Conservation (phyloP, 2,888 invertebrate genomes). For the Schizotus pectinicornis region DNA sequence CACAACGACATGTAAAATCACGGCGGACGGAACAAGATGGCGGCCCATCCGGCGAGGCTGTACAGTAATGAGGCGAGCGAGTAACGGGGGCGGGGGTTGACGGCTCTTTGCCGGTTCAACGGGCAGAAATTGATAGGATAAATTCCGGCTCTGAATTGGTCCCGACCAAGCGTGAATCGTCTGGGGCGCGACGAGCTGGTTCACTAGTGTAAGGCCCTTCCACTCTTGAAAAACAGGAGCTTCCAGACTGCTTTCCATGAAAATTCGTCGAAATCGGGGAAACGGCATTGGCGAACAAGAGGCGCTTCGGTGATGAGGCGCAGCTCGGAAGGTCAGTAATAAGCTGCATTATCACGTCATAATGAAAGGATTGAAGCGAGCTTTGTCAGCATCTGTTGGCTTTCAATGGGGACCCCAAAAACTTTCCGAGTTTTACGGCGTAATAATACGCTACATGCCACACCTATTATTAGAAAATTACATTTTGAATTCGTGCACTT, state of each 20-base stretch:
- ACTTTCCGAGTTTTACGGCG: constrained; percentile 21
- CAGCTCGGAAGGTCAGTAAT: neutral
- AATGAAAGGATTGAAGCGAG: neutral
- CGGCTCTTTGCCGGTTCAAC: constrained; percentile 66
- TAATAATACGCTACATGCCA: constrained; percentile 29
- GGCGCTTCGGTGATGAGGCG: neutral
- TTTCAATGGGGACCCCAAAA: constrained; percentile 7
- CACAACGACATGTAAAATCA: constrained; percentile 57
- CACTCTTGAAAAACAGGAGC: no score
- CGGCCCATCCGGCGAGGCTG: constrained; percentile 51
- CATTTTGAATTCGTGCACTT: constrained; percentile 39
- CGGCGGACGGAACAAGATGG: constrained; percentile 56
- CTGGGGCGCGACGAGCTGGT: constrained; percentile 39
- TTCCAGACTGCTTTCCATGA: no score
- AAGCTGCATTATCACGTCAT: neutral
- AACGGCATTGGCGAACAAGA: no score
- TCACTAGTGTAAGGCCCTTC: no score
- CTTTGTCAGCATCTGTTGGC: constrained; percentile 4
- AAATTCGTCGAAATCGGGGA: neutral
- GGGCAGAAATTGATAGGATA: constrained; percentile 70
- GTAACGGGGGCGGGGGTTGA: constrained; percentile 37
- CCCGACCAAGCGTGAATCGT: constrained; percentile 64
- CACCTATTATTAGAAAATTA: constrained; percentile 36
- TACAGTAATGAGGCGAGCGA: constrained; percentile 38
- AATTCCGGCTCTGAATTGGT: constrained; percentile 69